phyloP scores from a whole-genome alignment of 64 coral and sea anemone species.

The Actinia equina region DNA sequence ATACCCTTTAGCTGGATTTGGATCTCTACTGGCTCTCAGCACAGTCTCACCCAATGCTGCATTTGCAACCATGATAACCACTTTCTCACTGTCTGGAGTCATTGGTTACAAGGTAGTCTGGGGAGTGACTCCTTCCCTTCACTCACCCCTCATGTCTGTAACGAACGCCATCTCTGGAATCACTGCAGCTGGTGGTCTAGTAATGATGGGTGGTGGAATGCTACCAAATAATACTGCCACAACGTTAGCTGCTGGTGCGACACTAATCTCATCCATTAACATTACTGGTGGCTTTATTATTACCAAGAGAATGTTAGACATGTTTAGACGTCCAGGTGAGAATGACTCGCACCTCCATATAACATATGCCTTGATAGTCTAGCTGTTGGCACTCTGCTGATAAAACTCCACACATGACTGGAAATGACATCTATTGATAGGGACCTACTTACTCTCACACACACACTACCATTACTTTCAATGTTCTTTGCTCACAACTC shows the following conservation, averaged over 20 bases:
- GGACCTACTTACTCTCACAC: too few relatives aligned
- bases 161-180: conserved; percentile 99
- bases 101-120: conserved; percentile 99
- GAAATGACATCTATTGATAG: too few relatives aligned
- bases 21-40: conserved; percentile 76
- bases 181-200: conserved; percentile 93
- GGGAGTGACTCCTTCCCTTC: conserved; percentile 95
- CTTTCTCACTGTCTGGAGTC: conserved; percentile 93
- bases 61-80: conserved; percentile 98
- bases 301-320: conserved; percentile 99
- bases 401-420: too few relatives aligned
- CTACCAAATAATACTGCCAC: conserved; percentile 77
- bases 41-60: conserved; percentile 80
- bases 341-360: not conserved
- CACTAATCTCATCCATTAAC: conserved; percentile 92
- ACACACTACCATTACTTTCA: too few relatives aligned
- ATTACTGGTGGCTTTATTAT: conserved; percentile 99
- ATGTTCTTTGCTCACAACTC: too few relatives aligned
- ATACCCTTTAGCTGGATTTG: conserved; percentile 63
- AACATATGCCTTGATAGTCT: not conserved
- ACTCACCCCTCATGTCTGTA: conserved; percentile 97
- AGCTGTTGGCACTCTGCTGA: too few relatives aligned
- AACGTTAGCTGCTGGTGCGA: conserved; percentile 75
- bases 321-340: conserved; percentile 95
- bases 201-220: conserved; percentile 90